phyloP scores from a whole-genome alignment of 2,113 vertebrate species.

The Nipponia nippon region DNA sequence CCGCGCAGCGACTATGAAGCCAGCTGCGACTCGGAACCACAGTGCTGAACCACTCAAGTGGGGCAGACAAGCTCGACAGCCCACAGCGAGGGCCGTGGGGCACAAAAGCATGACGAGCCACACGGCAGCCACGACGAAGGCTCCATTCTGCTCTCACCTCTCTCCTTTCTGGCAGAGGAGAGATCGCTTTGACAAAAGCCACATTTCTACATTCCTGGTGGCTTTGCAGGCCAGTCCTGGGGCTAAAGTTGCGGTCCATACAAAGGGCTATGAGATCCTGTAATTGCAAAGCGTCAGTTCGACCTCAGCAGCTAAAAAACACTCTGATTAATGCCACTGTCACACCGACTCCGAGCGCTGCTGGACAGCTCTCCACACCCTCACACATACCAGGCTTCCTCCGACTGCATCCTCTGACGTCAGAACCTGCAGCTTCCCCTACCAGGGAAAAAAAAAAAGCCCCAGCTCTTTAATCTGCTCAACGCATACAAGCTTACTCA shows the following conservation, averaged over 20 bases:
- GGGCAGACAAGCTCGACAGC: neutral
- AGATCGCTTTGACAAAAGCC: neutral
- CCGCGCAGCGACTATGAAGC: fast-evolving
- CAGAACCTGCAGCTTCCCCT: neutral
- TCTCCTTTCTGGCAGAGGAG: neutral
- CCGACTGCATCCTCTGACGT: fast-evolving
- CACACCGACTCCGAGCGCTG: fast-evolving
- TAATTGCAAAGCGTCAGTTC: neutral
- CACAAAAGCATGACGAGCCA: neutral
- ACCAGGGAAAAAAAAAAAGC: neutral
- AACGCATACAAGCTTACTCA: neutral
- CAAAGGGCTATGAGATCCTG: fast-evolving
- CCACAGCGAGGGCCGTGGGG: fast-evolving
- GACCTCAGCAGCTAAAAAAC: neutral
- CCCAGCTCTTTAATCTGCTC: neutral
- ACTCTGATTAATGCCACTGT: fast-evolving
- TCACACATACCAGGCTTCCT: fast-evolving
- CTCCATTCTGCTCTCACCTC: neutral
- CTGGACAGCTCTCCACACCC: neutral
- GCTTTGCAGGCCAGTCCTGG: neutral
- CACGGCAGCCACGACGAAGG: fast-evolving
- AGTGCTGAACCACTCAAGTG: neutral
- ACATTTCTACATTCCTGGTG: neutral
- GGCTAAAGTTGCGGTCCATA: fast-evolving
- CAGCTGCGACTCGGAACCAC: neutral